Conservation (phyloP, 1,140 invertebrate genomes). For the Pogonomyrmex californicus region DNA sequence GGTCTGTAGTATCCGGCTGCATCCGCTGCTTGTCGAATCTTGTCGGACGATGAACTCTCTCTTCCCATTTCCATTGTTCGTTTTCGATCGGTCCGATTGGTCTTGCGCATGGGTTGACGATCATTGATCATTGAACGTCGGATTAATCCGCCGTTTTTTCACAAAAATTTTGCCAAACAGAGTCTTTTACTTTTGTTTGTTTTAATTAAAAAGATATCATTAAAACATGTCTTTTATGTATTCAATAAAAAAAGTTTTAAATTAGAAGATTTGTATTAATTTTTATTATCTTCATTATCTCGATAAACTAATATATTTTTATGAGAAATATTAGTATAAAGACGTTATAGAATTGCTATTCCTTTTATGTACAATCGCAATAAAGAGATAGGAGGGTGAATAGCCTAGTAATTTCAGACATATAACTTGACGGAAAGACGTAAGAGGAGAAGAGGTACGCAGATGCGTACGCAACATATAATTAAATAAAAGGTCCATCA, state of each 20-base stretch:
- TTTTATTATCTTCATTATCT: not conserved
- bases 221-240: not conserved
- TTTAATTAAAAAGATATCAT: not conserved
- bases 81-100: not conserved
- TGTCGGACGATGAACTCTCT: not conserved
- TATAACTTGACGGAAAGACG: constrained; percentile 32
- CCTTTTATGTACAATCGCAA: constrained; percentile 62
- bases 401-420: constrained; percentile 59
- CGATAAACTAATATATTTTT: not conserved
- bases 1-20: constrained; percentile 68
- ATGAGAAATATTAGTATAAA: not conserved
- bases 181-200: not conserved
- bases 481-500: constrained; percentile 80
- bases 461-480: constrained; percentile 72
- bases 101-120: not conserved
- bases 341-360: constrained; percentile 9
- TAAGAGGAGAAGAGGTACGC: constrained; percentile 56
- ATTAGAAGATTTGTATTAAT: not conserved
- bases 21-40: constrained; percentile 32
- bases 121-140: not conserved
- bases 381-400: constrained; percentile 59
- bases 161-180: not conserved
- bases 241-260: not conserved
- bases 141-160: not conserved
- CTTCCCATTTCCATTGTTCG: not conserved